Conservation (phyloP, 2,888 invertebrate genomes). For the Schizaphis graminum region DNA sequence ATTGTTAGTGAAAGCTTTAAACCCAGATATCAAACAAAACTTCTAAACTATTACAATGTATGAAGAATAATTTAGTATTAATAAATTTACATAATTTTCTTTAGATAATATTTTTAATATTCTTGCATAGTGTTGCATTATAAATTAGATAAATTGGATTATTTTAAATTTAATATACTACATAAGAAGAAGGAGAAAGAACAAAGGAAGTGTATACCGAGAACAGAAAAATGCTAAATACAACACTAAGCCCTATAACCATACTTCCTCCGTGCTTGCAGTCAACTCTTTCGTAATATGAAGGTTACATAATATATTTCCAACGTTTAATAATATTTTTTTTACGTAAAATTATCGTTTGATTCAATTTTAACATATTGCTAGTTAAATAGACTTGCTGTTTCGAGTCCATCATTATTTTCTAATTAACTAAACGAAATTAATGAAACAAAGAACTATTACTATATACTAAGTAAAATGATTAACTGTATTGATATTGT, state of each 20-base stretch:
- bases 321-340: not conserved
- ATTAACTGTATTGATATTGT: not conserved
- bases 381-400: not conserved
- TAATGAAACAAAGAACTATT: not conserved
- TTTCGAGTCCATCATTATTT: not conserved
- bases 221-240: not conserved
- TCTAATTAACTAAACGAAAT: not conserved
- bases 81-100: too few species aligned
- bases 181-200: not conserved
- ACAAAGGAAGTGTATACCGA: not conserved
- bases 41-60: too few species aligned
- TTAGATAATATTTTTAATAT: too few species aligned
- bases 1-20: too few species aligned
- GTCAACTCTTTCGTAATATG: not conserved
- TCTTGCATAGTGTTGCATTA: too few species aligned
- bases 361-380: not conserved
- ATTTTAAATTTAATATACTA: too few species aligned
- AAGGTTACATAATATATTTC: not conserved
- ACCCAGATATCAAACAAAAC: too few species aligned
- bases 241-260: not conserved
- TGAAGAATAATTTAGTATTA: too few species aligned
- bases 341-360: not conserved
- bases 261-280: not conserved
- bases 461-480: not conserved
- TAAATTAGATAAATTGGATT: too few species aligned